Conservation (phyloP, 2,888 invertebrate genomes). For the Chirona hameri region DNA sequence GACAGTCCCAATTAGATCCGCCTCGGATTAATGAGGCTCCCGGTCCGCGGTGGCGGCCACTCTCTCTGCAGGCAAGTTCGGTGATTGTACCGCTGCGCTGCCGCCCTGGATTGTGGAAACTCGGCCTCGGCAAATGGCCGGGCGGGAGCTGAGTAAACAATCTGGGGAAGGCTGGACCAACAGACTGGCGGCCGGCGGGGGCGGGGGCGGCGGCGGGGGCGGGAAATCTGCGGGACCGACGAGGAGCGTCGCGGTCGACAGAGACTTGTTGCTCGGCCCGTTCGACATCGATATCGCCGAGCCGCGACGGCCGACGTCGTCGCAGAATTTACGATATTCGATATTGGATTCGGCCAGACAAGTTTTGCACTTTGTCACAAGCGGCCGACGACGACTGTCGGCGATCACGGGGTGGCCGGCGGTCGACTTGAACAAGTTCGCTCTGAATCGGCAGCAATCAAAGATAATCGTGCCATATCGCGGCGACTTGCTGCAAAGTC, state of each 20-base stretch:
- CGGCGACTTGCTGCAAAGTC: not conserved
- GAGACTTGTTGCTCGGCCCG: conserved; percentile 1
- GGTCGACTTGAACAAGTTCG: not conserved
- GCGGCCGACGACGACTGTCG: not conserved
- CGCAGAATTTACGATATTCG: conserved; percentile 23
- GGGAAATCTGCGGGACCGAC: not conserved
- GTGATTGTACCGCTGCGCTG: not conserved
- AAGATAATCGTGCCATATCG: conserved; percentile 22
- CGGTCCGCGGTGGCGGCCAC: not conserved
- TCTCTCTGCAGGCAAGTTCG: not conserved
- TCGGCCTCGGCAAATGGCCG: not conserved
- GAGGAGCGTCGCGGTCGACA: not conserved
- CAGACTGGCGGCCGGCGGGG: not conserved
- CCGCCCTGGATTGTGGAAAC: not conserved
- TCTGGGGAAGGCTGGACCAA: not conserved
- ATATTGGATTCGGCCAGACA: conserved; percentile 22
- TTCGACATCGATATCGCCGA: not conserved
- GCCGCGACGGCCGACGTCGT: not conserved
- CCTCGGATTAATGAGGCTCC: not conserved
- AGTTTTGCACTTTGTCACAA: conserved; percentile 26
- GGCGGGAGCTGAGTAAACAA: not conserved
- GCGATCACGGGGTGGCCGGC: not conserved
- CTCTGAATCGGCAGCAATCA: conserved; percentile 5
- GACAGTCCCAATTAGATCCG: not conserved
- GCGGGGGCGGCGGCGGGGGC: not conserved